phyloP scores from a whole-genome alignment of 2,113 vertebrate species.

The Malurus elegans region DNA sequence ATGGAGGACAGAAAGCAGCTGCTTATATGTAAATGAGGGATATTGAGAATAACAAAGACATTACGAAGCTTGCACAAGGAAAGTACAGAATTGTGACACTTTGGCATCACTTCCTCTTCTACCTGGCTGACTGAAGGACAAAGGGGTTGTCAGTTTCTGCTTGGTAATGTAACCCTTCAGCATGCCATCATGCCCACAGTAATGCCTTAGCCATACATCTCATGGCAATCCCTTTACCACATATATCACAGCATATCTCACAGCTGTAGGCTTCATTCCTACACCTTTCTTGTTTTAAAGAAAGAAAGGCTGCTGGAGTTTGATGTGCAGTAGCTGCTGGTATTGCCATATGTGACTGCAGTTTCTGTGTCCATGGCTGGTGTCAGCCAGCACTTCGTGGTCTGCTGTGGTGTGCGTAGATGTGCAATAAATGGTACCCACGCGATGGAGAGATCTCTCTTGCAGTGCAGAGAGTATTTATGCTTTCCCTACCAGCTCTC shows the following conservation, averaged over 20 bases:
- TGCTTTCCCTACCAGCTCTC: background rate
- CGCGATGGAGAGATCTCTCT: background rate
- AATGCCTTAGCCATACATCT: background rate
- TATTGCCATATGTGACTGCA: background rate
- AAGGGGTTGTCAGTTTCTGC: background rate
- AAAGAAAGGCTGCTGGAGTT: background rate
- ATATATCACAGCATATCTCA: background rate
- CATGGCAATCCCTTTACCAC: background rate
- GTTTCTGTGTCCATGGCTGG: background rate
- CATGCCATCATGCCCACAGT: background rate
- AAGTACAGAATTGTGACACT: background rate
- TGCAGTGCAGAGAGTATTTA: background rate
- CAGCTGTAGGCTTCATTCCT: background rate
- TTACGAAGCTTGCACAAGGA: background rate
- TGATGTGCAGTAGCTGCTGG: background rate
- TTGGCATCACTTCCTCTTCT: background rate
- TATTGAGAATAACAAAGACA: background rate
- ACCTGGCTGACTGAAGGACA: background rate
- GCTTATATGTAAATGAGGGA: background rate
- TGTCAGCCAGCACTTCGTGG: background rate
- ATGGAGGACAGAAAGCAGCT: background rate
- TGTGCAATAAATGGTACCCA: background rate
- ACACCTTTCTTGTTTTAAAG: background rate
- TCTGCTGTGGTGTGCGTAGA: background rate
- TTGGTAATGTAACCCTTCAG: background rate